phyloP scores from a whole-genome alignment of 2,797 vertebrate genomes.

The Morus bassanus region DNA sequence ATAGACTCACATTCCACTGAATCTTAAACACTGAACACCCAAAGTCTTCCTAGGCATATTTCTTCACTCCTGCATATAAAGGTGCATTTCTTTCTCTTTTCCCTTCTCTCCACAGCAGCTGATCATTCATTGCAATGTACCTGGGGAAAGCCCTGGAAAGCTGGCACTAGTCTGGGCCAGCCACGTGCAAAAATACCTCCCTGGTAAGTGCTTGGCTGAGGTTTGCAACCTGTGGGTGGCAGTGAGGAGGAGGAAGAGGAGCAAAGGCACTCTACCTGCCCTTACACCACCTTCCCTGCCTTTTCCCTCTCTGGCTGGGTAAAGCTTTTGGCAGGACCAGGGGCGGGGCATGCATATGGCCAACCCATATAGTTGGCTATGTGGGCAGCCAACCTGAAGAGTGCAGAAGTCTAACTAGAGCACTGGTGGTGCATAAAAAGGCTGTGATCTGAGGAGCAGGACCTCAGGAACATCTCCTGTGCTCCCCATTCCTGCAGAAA shows the following conservation, averaged over 20 bases:
- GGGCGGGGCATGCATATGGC: too few relatives aligned
- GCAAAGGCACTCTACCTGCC: accelerated
- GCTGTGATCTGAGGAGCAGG: background rate
- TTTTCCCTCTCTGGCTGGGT: background rate
- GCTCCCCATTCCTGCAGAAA: background rate
- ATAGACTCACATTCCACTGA: background rate
- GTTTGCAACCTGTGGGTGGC: background rate
- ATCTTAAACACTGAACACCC: background rate
- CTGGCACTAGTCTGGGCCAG: background rate
- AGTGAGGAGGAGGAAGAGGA: background rate
- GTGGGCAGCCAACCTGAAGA: background rate
- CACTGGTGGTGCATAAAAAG: background rate
- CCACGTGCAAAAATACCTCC: accelerated
- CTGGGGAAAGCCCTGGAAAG: background rate
- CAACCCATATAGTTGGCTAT: background rate
- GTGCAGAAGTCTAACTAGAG: too few relatives aligned
- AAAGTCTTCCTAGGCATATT: background rate
- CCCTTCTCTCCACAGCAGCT: background rate
- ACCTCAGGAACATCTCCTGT: background rate
- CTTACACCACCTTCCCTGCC: background rate
- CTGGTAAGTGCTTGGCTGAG: background rate
- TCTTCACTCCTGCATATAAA: background rate
- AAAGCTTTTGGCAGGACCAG: accelerated
- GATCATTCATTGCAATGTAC: background rate
- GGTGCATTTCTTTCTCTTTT: background rate